Evolutionary conservation across 2,113 vertebrate genomes (phyloP), one percentile per base, ranked within the genome.

Genomic region (human): DNA sequence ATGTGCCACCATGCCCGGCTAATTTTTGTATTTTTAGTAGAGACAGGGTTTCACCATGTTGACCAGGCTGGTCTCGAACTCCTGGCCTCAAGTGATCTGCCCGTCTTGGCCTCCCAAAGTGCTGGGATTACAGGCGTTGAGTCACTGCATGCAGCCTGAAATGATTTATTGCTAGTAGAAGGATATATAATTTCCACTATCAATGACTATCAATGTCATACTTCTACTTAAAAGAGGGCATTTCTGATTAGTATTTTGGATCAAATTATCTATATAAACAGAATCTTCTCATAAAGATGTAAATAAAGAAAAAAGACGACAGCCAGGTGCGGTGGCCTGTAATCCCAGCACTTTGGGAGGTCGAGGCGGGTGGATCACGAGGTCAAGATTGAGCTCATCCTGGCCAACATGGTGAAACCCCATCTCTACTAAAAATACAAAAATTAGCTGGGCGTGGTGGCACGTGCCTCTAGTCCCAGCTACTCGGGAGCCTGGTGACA

Each of bases 271-370:
- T 93, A 80, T 75, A 50, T 45, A 93, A 91, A 89, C 2, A 88
- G 55, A 96, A 89, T 95, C 48, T 83, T 95, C 35, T 94, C 35
- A 84, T 70, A 89, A 8, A 20, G 80, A 45, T 84, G 93, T 84
- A 30, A 97, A 76, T 73, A 78, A 57, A 79, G 18, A 22, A 64
- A 80, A 25, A 84, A 3, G 61, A 64, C 7, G 6, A 35, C 8
- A 14, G 66, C 66, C 16, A 13, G 66, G 66, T 6, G 2, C 3
- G 7, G 66, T n/a, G 66, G 66, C 30, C 32, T n/a, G 13, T 68
- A 68, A 68, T 35, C 66, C 32, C 32, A 32, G 32, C 16, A 35
- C 16, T 68, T 68, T 16, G 66, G 32, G 6, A 68, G 66, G 66
- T 13, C 1, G 7, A 68, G 32, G 32, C 8, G 3, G 16, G 66